A percentile compares a stretch with the other conserved stretches of the same genome.
Evolutionary conservation across 2,797 vertebrate genomes (phyloP).

Genomic region (Odontamblyopus lacepedii): DNA sequence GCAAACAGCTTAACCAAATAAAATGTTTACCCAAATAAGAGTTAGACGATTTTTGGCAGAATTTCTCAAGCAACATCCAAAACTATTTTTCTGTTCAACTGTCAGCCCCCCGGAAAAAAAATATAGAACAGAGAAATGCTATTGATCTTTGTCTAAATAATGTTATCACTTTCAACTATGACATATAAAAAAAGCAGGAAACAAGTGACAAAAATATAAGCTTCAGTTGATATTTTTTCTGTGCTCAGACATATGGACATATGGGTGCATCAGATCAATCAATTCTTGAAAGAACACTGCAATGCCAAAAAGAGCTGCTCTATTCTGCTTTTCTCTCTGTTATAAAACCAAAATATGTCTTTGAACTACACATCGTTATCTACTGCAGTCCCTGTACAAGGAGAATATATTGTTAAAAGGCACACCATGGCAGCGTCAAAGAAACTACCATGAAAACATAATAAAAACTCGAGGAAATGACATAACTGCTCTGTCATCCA

Average conservation of each 20-base stretch:
- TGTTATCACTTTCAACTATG: no score
- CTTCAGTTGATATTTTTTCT: not conserved
- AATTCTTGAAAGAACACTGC: not conserved
- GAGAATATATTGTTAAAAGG: conserved; percentile 17
- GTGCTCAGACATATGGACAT: no score
- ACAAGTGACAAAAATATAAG: not conserved
- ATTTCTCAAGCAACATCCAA: no score
- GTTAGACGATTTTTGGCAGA: no score
- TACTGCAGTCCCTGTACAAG: conserved; percentile 28
- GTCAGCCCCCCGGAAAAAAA: no score
- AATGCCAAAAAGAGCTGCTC: not conserved
- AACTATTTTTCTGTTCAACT: no score
- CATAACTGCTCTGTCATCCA: conserved; percentile 34
- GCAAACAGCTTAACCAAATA: no score
- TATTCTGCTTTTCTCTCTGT: conserved; percentile 20
- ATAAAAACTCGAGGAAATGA: conserved; percentile 37
- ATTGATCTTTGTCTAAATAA: no score
- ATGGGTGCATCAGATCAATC: not conserved
- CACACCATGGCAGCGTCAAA: conserved; percentile 2
- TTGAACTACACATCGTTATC: not conserved
- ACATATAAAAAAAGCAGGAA: not conserved
- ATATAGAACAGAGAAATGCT: no score
- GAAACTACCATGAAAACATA: conserved; percentile 14
- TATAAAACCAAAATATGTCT: conserved; percentile 4
- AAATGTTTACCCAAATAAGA: no score